These are phyloP conservation scores for Poecile atricapillus DNA, from an alignment of 2,113 vertebrate genomes.

Conservation along the genomic window DNA sequence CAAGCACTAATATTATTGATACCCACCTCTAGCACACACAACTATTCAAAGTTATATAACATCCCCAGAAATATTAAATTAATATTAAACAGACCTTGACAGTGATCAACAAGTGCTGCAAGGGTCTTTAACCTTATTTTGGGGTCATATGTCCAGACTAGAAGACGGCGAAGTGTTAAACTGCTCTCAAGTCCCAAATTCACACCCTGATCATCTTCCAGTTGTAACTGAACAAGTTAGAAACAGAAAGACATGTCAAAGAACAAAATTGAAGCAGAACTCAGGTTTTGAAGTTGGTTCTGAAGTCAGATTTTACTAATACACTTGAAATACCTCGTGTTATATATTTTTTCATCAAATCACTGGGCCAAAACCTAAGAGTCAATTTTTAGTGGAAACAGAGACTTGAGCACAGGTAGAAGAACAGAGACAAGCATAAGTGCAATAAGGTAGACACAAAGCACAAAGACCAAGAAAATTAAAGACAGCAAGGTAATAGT, in stretches of 20 bases:
- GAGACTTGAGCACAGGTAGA: neutral
- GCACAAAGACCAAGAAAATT: neutral
- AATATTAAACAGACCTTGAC: slow-evolving; percentile 84
- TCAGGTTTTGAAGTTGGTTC: neutral
- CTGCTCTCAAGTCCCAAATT: slow-evolving; percentile 84
- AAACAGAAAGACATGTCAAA: neutral
- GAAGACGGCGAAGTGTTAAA: slow-evolving; percentile 88
- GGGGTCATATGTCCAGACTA: slow-evolving; percentile 98
- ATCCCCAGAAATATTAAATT: neutral
- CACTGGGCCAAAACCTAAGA: neutral
- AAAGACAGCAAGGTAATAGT: neutral
- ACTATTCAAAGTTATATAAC: neutral
- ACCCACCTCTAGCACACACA: neutral
- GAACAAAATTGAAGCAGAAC: neutral
- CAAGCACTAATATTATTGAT: neutral
- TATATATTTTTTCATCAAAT: neutral
- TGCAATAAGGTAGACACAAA: neutral
- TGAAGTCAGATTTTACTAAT: neutral
- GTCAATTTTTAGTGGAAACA: neutral
- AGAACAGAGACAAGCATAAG: neutral
- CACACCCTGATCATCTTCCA: slow-evolving; percentile 95
- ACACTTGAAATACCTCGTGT: neutral
- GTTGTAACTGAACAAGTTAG: slow-evolving; percentile 79
- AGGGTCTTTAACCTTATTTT: slow-evolving; percentile 94
- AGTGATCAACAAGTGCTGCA: slow-evolving; percentile 95